Evolutionary conservation across 2,888 invertebrate genomes (phyloP), one percentile per base, ranked within the genome.

Genomic region (Corythucha ciliata): DNA sequence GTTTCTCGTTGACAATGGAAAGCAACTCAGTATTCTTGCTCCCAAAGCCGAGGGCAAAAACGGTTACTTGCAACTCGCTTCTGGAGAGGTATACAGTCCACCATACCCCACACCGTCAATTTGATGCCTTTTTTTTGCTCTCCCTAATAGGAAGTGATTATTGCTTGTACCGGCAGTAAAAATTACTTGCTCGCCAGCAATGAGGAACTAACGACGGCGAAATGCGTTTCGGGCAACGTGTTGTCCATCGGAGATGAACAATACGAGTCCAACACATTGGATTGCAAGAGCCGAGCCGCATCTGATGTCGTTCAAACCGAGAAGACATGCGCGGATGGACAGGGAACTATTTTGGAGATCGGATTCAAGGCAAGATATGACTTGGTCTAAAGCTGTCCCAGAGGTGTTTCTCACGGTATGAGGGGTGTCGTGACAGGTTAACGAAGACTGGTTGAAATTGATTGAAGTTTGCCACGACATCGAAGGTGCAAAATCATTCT

Each of bases 401-500:
- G 5, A 36, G 6, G 3, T 47, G 10, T 41, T 4, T n/a, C 14
- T 47, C 18, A 34, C 2, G 33, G 14, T 12, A n/a, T n/a, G n/a
- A n/a, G n/a, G n/a, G n/a, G n/a, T n/a, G n/a, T n/a, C n/a, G n/a
- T n/a, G n/a, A 18, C 27, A 55, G 44, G 36, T 36, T 4, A 26
- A 21, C 3, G 34, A 42, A 1, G 34, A 34, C 1, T 58, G 55
- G 53, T 41, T 52, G 10, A 51, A 52, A 22, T 29, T 60, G 47
- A 36, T 60, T n/a, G 52, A 59, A 5, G 48, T 56, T 7, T 61
- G 61, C 48, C 58, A 60, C 53, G 48, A 60, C 42, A 34, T 56
- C 5, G 45, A 40, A 2, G 45, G 52, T 26, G 47, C 52, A 21
- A 48, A 49, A 16, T 53, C 60, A 2, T 47, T 53, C 29, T 61